Conservation (phyloP, 92 coral and sea anemone genomes). For the Hydrozoanthus gracilis region DNA sequence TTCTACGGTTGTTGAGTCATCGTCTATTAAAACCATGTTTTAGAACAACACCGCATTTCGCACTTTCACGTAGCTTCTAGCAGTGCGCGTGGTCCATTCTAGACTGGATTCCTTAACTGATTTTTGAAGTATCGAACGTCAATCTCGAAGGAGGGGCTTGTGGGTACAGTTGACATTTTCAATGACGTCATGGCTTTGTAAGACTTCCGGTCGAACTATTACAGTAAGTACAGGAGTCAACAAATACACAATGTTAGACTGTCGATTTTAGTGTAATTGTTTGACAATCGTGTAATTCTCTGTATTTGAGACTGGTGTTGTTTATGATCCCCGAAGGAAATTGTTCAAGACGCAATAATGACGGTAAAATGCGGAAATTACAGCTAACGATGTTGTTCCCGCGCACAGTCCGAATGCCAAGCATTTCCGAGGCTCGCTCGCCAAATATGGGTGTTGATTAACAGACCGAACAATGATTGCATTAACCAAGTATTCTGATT, state of each 20-base stretch:
- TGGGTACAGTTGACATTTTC: slow-evolving; percentile 47
- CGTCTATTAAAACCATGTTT: slow-evolving; percentile 38
- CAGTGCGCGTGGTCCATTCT: slow-evolving; percentile 14
- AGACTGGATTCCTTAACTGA: not conserved
- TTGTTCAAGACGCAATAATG: slow-evolving; percentile 6
- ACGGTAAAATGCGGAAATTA: slow-evolving; percentile 18
- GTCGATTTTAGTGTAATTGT: slow-evolving; percentile 18
- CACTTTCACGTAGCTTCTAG: slow-evolving; percentile 14
- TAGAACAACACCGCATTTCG: slow-evolving; percentile 31
- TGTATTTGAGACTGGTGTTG: slow-evolving; percentile 9
- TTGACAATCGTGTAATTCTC: slow-evolving; percentile 19
- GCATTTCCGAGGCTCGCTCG: slow-evolving; percentile 2
- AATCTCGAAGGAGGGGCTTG: slow-evolving; percentile 43
- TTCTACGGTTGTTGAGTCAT: slow-evolving; percentile 28
- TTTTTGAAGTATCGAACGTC: slow-evolving; percentile 24
- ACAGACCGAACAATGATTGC: not conserved
- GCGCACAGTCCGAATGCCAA: slow-evolving; percentile 5
- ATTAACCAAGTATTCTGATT: not conserved
- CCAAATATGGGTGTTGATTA: not conserved
- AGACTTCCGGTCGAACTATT: slow-evolving; percentile 43
- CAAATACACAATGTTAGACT: slow-evolving; percentile 9
- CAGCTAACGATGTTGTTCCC: slow-evolving; percentile 1
- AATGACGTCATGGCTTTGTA: slow-evolving; percentile 45
- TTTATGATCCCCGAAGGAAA: slow-evolving; percentile 15
- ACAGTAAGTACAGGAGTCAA: slow-evolving; percentile 39